Conservation (phyloP, 2,113 vertebrate genomes). For the Nerophis ophidion region DNA sequence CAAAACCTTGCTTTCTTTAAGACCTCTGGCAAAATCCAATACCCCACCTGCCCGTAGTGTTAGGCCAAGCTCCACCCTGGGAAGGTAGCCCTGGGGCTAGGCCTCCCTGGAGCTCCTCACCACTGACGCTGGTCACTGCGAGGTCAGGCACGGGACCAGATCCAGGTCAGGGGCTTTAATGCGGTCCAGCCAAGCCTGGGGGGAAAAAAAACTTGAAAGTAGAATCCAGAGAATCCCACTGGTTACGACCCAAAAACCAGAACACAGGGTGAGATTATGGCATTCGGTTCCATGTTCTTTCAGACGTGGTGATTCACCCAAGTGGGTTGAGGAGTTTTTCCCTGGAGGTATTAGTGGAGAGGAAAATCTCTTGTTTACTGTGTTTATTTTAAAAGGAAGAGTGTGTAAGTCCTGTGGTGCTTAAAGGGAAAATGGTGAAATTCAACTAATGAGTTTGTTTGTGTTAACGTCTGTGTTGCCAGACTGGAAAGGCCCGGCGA, state of each 20-base stretch:
- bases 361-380: too few relatives aligned
- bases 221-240: slow-evolving; percentile 26
- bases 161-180: slow-evolving; percentile 40
- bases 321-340: background rate
- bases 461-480: slow-evolving; percentile 1
- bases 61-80: slow-evolving; percentile 28
- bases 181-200: slow-evolving; percentile 32
- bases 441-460: slow-evolving; percentile 8
- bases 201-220: slow-evolving; percentile 32
- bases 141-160: slow-evolving; percentile 36
- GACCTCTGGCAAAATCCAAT: slow-evolving; percentile 7
- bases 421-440: slow-evolving; percentile 6
- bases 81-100: slow-evolving; percentile 11
- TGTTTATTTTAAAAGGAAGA: too few relatives aligned
- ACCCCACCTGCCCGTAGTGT: slow-evolving; percentile 4
- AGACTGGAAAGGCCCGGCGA: slow-evolving; percentile 13
- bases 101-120: slow-evolving; percentile 37
- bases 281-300: slow-evolving; percentile 19
- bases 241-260: slow-evolving; percentile 23
- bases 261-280: slow-evolving; percentile 28
- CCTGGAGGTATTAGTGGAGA: too few relatives aligned
- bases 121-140: slow-evolving; percentile 32
- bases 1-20: slow-evolving; percentile 3
- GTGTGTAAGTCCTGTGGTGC: background rate
- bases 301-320: background rate